phyloP scores from a whole-genome alignment of 2,113 vertebrate genomes.

The Steatornis caripensis region DNA sequence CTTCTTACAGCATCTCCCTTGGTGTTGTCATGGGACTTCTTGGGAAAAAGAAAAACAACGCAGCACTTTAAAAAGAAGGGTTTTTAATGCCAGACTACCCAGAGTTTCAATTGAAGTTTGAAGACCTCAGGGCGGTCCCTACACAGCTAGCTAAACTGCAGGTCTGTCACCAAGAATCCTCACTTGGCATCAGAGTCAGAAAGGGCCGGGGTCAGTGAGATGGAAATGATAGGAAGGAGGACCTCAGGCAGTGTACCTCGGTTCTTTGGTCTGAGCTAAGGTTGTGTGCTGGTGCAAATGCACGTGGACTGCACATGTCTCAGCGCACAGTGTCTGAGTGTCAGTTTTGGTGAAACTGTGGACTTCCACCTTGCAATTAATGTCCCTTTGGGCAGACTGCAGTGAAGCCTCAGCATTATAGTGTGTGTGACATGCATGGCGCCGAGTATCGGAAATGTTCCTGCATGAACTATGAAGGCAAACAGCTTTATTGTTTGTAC shows the following conservation, averaged over 20 bases:
- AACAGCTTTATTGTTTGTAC: background rate
- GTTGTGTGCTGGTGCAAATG: background rate
- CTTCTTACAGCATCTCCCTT: background rate
- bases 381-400: background rate
- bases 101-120: background rate
- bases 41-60: background rate
- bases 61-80: background rate
- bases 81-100: background rate
- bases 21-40: background rate
- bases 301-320: rapidly evolving
- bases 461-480: background rate
- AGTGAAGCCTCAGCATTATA: background rate
- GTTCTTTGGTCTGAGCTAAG: background rate
- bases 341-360: background rate
- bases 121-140: background rate
- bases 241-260: background rate
- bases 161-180: background rate
- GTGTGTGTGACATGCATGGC: background rate
- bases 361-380: background rate
- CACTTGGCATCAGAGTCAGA: background rate
- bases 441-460: background rate
- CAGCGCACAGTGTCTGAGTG: too few relatives aligned
- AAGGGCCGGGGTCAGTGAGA: background rate
- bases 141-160: background rate
- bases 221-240: background rate